phyloP scores from a whole-genome alignment of 2,888 invertebrate species.

The Nowickia ferox region DNA sequence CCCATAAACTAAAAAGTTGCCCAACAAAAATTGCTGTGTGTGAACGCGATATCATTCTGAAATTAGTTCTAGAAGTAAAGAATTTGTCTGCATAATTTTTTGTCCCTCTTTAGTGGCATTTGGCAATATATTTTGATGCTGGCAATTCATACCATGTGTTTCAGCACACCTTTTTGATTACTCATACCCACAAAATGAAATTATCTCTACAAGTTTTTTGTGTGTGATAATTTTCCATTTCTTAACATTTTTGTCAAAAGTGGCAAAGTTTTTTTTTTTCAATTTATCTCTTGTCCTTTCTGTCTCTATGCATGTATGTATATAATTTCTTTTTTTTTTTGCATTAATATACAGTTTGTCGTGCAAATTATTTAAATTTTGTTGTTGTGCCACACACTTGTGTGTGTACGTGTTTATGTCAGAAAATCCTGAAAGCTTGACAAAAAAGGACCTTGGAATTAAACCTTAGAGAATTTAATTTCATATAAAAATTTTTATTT shows the following conservation, averaged over 20 bases:
- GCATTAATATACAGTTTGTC: constrained; percentile 29
- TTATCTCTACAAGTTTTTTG: neutral
- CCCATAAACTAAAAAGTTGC: no score
- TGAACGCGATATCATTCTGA: no score
- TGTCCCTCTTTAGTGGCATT: neutral
- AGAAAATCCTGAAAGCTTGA: neutral
- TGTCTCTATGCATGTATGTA: neutral
- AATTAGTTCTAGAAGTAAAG: neutral
- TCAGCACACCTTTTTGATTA: constrained; percentile 8
- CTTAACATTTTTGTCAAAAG: constrained; percentile 16
- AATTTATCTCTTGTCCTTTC: neutral
- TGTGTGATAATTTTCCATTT: neutral
- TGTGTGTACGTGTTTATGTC: constrained; percentile 30
- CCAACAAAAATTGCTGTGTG: no score
- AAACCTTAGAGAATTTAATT: constrained; percentile 48
- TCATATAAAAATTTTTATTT: constrained; percentile 30
- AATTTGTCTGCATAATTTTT: neutral
- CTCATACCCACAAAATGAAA: neutral
- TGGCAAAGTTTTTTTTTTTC: neutral
- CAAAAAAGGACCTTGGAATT: constrained; percentile 56
- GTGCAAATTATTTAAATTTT: constrained; percentile 23
- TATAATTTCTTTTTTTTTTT: neutral
- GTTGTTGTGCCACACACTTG: constrained; percentile 32
- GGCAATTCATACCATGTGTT: constrained; percentile 25
- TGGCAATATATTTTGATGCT: constrained; percentile 4